Percentiles rank a stretch among this genome's conserved stretches.
phyloP scores from a whole-genome alignment of 2,113 vertebrate species.

The Ochotona curzoniae region DNA sequence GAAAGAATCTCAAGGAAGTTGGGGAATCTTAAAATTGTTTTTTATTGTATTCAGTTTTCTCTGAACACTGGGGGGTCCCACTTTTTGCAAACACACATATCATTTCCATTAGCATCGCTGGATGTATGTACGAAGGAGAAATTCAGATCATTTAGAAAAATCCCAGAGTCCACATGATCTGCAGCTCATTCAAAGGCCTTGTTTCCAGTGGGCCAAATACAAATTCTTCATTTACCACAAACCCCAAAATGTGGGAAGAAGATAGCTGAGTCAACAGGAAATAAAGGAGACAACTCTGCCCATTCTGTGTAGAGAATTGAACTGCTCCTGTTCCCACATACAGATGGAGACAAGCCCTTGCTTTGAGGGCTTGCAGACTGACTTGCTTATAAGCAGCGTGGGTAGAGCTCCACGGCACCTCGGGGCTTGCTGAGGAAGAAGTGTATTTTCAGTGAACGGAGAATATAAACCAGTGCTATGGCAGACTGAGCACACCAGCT shows the following conservation, averaged over 20 bases:
- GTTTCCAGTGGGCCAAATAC: conserved; percentile 71
- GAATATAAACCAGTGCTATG: neutral
- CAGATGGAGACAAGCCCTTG: conserved; percentile 46
- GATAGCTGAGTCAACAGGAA: conserved; percentile 84
- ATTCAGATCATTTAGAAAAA: conserved; percentile 64
- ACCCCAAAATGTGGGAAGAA: conserved; percentile 81
- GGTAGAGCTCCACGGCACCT: neutral
- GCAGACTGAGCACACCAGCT: neutral
- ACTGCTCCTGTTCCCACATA: conserved; percentile 63
- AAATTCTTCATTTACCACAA: conserved; percentile 82
- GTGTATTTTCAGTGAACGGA: neutral
- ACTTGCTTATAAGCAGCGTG: neutral
- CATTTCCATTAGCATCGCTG: conserved; percentile 31
- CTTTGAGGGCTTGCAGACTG: neutral
- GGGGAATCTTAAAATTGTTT: conserved; percentile 36
- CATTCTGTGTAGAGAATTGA: conserved; percentile 60
- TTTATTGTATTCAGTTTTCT: conserved; percentile 41
- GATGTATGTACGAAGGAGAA: conserved; percentile 46
- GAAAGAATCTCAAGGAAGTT: conserved; percentile 67
- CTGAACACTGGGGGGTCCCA: neutral
- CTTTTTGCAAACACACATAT: conserved; percentile 1
- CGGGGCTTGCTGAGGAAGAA: neutral
- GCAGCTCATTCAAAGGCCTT: conserved; percentile 66
- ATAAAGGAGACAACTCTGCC: conserved; percentile 69
- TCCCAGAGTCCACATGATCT: conserved; percentile 39